A percentile compares a stretch with the other conserved stretches of the same genome.
These are phyloP conservation scores for Monomorium pharaonis DNA, from an alignment of 1,140 invertebrate species.

Conservation along the genomic window DNA sequence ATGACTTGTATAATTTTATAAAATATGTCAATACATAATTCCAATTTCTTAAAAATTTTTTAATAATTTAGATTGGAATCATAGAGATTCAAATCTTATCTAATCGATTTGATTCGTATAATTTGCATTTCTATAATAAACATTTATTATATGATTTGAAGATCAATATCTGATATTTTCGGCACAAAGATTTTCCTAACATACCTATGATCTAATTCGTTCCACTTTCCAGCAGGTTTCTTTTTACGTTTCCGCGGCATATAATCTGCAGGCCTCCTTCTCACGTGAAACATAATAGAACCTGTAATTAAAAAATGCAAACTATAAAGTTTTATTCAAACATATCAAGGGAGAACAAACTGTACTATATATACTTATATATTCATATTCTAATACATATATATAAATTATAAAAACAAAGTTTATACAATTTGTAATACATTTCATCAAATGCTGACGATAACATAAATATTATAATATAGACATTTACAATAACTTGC, in stretches of 20 bases:
- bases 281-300: conserved; percentile 97
- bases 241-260: conserved; percentile 96
- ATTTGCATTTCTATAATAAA: too few species aligned
- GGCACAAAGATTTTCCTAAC: conserved; percentile 27
- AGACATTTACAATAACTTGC: conserved; percentile 7
- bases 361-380: not conserved
- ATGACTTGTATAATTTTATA: too few species aligned
- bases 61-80: too few species aligned
- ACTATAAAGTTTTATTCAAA: not conserved
- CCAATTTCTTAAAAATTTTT: too few species aligned
- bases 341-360: not conserved
- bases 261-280: conserved; percentile 94
- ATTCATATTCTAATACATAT: not conserved
- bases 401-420: conserved; percentile 13
- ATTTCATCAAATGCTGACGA: not conserved
- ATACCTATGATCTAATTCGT: conserved; percentile 82
- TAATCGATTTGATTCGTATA: too few species aligned
- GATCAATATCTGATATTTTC: conserved; percentile 62
- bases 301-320: conserved; percentile 86
- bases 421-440: not conserved
- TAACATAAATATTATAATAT: not conserved
- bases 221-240: conserved; percentile 89
- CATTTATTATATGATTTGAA: too few species aligned
- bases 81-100: too few species aligned
- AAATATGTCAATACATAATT: too few species aligned